phyloP scores from a whole-genome alignment of 2,888 invertebrate species.

The Chrysolina americana region DNA sequence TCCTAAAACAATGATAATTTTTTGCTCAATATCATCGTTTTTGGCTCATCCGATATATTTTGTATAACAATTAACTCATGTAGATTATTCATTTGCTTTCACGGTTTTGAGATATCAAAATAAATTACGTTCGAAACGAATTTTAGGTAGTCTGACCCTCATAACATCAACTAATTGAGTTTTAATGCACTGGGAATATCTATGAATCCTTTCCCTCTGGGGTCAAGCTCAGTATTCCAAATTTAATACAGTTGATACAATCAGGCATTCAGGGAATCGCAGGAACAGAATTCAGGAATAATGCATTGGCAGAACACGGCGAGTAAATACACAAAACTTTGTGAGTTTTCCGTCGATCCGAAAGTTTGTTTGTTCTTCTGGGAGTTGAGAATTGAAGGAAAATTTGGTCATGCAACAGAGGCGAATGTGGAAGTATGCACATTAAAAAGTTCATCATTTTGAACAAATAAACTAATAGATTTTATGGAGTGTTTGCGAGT shows the following conservation, averaged over 20 bases:
- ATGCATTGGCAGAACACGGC: background rate
- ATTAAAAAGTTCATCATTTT: background rate
- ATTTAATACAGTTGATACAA: background rate
- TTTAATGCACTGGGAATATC: background rate
- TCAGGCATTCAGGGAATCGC: background rate
- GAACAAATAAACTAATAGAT: background rate
- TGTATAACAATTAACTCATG: too few relatives aligned
- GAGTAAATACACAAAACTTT: slow-evolving; percentile 4
- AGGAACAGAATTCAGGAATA: background rate
- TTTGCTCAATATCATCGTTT: too few relatives aligned
- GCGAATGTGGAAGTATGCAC: background rate
- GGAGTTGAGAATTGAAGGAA: background rate
- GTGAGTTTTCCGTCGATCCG: slow-evolving; percentile 6
- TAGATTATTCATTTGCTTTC: too few relatives aligned
- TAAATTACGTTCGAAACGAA: background rate
- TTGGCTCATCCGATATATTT: too few relatives aligned
- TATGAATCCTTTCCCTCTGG: background rate
- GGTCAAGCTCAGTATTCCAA: background rate
- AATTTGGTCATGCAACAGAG: background rate
- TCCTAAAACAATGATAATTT: too few relatives aligned
- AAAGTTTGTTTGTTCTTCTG: slow-evolving; percentile 8
- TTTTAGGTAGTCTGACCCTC: background rate
- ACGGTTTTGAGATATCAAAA: too few relatives aligned
- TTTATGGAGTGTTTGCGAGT: background rate
- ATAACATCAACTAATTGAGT: background rate